Evolutionary conservation across 1,140 invertebrate genomes (phyloP), one percentile per base, ranked within the genome.

Genomic region (Phthorimaea operculella): DNA sequence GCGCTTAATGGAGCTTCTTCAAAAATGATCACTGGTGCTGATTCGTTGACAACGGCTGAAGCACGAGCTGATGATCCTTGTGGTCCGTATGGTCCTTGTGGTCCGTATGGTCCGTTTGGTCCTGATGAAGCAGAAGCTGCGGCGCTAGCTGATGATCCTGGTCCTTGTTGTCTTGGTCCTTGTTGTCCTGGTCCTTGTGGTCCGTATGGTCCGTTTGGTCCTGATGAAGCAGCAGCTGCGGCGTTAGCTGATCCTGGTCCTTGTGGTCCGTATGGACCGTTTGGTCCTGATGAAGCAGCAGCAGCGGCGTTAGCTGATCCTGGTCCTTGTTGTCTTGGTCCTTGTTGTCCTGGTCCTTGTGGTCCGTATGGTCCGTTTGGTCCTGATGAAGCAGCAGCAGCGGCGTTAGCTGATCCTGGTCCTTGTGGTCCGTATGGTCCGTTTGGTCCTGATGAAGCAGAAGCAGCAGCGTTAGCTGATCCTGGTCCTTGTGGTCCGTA

Each of bases 101-200:
- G 54, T 45, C 54, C 44, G 33, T 1, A 8, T 4, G 53, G 53
- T 42, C 21, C 21, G 47, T 4, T 33, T 44, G 52, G 51, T 17
- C 15, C 47, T 52, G 4, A 12, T 8, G 52, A 47, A 54, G 47
- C 48, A 44, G 9, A 34, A 3, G 52, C 52, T 39, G 6, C 48
- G 51, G 42, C 15, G 39, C 52, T 47, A 33, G 10, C 11, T 21
- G 17, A 16, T 7, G 16, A 28, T 11, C 17, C 11, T 15, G 33
- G 33, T 34, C 33, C 33, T 34, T 34, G 33, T 34, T 6, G 33
- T 34, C 33, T 34, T 34, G 33, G 33, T 34, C 33, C 33, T 7
- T 34, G 6, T 34, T 34, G 33, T 34, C 33, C 33, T 34, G 47
- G 54, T n/a, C 17, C 33, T 34, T 0, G 6, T 0, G 47, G 52